Evolutionary conservation across 2,797 vertebrate species (phyloP).

Genomic region (Channallabes apus): DNA sequence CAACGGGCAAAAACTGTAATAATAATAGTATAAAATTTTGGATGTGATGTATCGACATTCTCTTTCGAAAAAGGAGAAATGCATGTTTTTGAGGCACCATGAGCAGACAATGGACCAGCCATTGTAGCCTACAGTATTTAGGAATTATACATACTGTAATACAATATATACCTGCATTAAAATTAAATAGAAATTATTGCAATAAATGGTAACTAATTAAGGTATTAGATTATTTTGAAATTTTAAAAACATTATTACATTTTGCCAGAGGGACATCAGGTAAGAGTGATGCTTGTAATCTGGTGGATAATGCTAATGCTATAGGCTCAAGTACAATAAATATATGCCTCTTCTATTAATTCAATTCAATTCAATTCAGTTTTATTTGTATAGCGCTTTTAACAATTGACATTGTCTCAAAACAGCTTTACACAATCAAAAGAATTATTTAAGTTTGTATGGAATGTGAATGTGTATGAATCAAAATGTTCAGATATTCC

Average conservation of each 20-base stretch:
- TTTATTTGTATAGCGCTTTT: no score
- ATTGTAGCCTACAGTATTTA: background rate
- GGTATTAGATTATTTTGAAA: background rate
- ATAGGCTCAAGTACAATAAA: background rate
- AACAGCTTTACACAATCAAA: no score
- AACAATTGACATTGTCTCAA: no score
- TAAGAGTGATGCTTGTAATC: background rate
- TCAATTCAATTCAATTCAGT: no score
- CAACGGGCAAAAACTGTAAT: no score
- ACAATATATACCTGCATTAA: background rate
- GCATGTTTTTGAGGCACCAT: background rate
- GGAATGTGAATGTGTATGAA: no score
- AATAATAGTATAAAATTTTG: background rate
- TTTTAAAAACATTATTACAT: background rate
- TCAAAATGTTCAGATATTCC: no score
- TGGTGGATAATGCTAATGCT: background rate
- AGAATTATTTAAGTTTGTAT: no score
- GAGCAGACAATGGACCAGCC: background rate
- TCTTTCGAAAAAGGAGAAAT: no score
- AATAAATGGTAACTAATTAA: background rate
- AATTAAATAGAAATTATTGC: background rate
- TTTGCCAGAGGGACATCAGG: background rate
- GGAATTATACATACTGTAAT: background rate
- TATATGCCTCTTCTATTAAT: background rate
- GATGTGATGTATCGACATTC: background rate